These are phyloP conservation scores for Rotaria macrura DNA, from an alignment of 2,888 invertebrate species.

Conservation along the genomic window DNA sequence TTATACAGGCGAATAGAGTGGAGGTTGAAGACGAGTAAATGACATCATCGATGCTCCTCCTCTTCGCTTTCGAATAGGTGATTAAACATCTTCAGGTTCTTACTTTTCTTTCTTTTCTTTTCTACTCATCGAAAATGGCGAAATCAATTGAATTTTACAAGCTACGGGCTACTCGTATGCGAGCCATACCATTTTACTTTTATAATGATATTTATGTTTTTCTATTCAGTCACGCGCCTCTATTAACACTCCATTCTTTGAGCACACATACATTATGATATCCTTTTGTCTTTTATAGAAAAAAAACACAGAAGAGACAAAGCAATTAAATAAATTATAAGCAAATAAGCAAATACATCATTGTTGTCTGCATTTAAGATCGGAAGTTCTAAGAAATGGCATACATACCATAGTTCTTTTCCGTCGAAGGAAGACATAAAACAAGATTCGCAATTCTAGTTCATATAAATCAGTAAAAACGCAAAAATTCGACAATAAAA, in stretches of 20 bases:
- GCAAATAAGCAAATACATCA: not conserved
- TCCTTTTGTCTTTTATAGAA: not conserved
- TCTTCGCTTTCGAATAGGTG: not conserved
- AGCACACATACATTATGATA: not conserved
- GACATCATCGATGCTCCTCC: not conserved
- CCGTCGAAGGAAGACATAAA: too few relatives aligned
- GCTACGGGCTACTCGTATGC: not conserved
- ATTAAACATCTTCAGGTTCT: not conserved
- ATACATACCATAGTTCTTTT: too few relatives aligned
- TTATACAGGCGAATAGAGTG: not conserved
- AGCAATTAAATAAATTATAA: not conserved
- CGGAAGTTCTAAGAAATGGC: not conserved
- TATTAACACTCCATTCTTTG: not conserved
- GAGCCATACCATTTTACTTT: not conserved
- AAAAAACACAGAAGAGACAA: not conserved
- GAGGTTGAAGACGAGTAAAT: not conserved
- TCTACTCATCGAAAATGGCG: not conserved
- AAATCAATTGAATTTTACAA: not conserved
- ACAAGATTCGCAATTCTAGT: too few relatives aligned
- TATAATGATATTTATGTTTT: not conserved
- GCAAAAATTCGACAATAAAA: not conserved
- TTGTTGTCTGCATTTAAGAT: not conserved
- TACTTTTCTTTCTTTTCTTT: not conserved
- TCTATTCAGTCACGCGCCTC: not conserved
- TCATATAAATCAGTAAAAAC: not conserved